Percentiles rank a stretch among this genome's conserved stretches.
These are phyloP conservation scores for Entomyzon cyanotis DNA, from an alignment of 2,113 vertebrate species.

Conservation along the genomic window DNA sequence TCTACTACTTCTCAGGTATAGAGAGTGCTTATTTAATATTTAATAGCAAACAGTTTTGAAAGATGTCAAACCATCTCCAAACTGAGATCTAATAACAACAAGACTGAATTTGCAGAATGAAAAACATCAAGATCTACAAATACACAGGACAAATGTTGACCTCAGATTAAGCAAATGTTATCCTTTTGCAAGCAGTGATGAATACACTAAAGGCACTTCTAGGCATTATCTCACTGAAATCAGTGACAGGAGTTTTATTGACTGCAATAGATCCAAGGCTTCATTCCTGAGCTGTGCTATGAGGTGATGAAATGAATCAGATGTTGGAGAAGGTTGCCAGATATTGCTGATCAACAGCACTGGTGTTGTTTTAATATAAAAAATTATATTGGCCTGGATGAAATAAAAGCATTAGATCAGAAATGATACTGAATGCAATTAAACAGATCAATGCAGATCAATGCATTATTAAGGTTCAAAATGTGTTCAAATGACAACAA, in stretches of 20 bases:
- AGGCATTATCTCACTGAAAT: neutral
- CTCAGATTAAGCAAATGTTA: neutral
- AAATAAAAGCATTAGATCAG: neutral
- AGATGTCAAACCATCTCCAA: neutral
- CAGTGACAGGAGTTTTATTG: neutral
- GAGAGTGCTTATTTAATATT: neutral
- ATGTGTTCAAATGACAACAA: neutral
- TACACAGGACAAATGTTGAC: neutral
- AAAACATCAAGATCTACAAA: neutral
- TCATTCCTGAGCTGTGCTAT: neutral
- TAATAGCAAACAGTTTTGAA: neutral
- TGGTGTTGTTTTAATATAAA: neutral
- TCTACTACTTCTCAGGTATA: neutral
- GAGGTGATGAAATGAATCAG: conserved; percentile 1
- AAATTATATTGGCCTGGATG: neutral
- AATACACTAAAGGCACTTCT: neutral
- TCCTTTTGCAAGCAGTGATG: neutral
- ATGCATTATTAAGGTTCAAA: neutral
- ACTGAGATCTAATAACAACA: neutral
- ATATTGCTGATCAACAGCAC: neutral
- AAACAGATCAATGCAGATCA: neutral
- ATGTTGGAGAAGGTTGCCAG: neutral
- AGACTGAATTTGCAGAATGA: neutral
- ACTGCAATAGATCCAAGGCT: neutral
- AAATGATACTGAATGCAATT: neutral